phyloP scores from a whole-genome alignment of 2,888 invertebrate species.

The Eustalomyia histrio region DNA sequence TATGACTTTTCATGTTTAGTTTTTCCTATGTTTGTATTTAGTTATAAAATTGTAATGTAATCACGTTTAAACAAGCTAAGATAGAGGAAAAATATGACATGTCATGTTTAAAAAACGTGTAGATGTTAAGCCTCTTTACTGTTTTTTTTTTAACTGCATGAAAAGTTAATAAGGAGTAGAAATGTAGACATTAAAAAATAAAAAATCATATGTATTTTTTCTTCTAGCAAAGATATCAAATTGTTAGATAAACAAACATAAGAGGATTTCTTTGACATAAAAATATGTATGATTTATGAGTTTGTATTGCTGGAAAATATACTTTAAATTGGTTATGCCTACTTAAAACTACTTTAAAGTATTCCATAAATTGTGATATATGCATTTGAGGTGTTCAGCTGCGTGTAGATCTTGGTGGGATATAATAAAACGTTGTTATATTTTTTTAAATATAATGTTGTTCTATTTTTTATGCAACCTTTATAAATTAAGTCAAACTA shows the following conservation, averaged over 20 bases:
- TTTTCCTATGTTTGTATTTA: background rate
- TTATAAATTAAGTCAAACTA: too few species aligned
- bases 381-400: too few species aligned
- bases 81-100: constrained; percentile 47
- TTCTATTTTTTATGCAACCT: too few species aligned
- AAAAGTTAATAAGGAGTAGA: constrained; percentile 24
- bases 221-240: constrained; percentile 20
- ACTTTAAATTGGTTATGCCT: background rate
- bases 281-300: background rate
- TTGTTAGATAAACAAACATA: constrained; percentile 17
- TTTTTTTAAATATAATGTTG: too few species aligned
- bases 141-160: background rate
- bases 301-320: background rate
- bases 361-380: too few species aligned
- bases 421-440: too few species aligned
- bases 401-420: too few species aligned
- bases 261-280: background rate
- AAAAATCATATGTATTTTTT: constrained; percentile 19
- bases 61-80: constrained; percentile 52
- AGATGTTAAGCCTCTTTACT: constrained; percentile 2
- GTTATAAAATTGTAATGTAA: constrained; percentile 54
- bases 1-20: constrained; percentile 39
- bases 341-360: too few species aligned
- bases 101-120: constrained; percentile 42
- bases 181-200: constrained; percentile 35